Evolutionary conservation across 2,113 vertebrate species (phyloP).

Genomic region (Jaculus jaculus): DNA sequence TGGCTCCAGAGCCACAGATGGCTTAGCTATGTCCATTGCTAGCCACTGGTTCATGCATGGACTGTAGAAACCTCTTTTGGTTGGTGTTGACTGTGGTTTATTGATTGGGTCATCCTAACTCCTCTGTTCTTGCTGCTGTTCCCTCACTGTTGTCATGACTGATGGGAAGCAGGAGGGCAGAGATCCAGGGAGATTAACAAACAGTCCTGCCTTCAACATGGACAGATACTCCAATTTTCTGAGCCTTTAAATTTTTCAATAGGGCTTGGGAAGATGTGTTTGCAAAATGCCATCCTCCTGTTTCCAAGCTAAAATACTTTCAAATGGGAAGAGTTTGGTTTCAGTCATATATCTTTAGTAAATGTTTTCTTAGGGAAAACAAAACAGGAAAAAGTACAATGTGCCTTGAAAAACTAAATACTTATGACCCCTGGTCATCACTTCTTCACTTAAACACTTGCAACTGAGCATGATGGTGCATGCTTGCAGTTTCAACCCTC

Average conservation of each 20-base stretch:
- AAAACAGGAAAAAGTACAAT: slow-evolving; percentile 21
- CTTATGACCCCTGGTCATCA: background rate
- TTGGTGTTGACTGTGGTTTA: background rate
- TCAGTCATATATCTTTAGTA: slow-evolving; percentile 3
- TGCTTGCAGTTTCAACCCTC: background rate
- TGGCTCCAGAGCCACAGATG: rapidly evolving
- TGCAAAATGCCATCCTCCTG: background rate
- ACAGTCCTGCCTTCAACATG: background rate
- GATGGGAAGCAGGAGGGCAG: background rate
- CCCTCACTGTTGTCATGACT: background rate
- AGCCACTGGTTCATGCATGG: background rate
- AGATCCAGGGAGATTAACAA: background rate
- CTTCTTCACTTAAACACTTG: background rate
- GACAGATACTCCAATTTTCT: background rate
- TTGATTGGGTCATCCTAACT: background rate
- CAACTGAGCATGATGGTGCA: background rate
- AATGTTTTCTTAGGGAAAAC: slow-evolving; percentile 27
- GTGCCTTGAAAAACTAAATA: slow-evolving; percentile 38
- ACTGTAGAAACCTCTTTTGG: background rate
- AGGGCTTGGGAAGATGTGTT: background rate
- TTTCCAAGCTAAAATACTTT: background rate
- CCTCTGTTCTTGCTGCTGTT: background rate
- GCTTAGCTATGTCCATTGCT: background rate
- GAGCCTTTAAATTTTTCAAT: background rate
- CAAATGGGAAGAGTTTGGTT: slow-evolving; percentile 40